phyloP scores from a whole-genome alignment of 2,113 vertebrate genomes.

The Cottus gobio region DNA sequence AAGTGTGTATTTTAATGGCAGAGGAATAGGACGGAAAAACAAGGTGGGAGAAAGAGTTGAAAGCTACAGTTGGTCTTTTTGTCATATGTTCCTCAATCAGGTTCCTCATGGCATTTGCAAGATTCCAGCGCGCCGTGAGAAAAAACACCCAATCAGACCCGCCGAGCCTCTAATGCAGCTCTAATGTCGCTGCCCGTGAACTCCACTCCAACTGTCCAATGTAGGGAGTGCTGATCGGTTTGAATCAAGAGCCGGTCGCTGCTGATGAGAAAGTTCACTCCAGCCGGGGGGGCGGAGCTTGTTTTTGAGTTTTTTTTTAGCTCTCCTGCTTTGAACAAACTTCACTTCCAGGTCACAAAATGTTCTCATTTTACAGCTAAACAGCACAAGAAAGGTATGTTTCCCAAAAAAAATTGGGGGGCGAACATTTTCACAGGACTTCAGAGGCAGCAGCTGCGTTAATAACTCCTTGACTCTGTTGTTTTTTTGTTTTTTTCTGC shows the following conservation, averaged over 20 bases:
- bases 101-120: background rate
- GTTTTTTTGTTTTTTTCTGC: too few species aligned
- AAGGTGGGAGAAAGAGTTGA: background rate
- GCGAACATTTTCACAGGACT: background rate
- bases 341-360: background rate
- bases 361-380: background rate
- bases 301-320: too few species aligned
- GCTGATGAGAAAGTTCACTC: background rate
- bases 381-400: background rate
- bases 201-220: background rate
- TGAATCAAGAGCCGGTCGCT: background rate
- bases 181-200: background rate
- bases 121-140: background rate
- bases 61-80: background rate
- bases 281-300: background rate
- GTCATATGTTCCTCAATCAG: background rate
- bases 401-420: background rate
- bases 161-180: background rate
- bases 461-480: background rate
- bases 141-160: background rate
- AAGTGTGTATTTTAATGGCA: background rate
- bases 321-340: background rate
- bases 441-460: background rate
- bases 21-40: background rate
- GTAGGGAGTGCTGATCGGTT: background rate